Evolutionary conservation across 2,797 vertebrate genomes (phyloP).

Genomic region (Hypotaenidia philippensis): DNA sequence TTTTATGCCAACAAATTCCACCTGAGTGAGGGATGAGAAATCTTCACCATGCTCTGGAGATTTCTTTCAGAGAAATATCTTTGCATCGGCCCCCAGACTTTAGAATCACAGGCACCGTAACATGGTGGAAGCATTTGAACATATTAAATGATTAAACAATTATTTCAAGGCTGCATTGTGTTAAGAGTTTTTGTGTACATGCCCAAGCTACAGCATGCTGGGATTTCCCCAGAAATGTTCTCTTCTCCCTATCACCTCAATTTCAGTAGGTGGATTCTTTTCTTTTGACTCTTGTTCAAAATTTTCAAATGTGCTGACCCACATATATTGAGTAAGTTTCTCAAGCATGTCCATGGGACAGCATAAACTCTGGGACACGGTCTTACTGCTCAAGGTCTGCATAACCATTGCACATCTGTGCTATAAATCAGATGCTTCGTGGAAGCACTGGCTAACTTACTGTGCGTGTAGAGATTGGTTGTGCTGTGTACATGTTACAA

Average conservation of each 20-base stretch:
- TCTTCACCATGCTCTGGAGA: background rate
- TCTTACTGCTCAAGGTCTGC: background rate
- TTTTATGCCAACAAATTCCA: background rate
- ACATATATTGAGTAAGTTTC: background rate
- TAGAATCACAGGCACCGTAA: background rate
- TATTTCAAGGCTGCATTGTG: background rate
- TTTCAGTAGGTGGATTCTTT: background rate
- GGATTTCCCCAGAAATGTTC: background rate
- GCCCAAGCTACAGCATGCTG: background rate
- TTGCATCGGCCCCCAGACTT: background rate
- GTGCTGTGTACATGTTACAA: background rate
- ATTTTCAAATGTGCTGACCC: background rate
- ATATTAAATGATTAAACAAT: background rate
- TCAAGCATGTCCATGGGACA: background rate
- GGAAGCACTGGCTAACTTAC: background rate
- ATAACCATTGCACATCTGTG: background rate
- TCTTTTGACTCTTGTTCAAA: background rate
- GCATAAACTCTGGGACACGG: background rate
- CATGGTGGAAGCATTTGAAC: background rate
- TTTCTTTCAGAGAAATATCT: background rate
- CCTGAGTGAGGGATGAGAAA: background rate
- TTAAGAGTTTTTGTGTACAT: background rate
- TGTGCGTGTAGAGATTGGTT: fast-evolving
- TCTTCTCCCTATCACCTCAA: background rate
- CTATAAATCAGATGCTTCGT: background rate